Percentiles rank a stretch among this genome's conserved stretches.
Conservation (phyloP, 1,140 invertebrate species). For the Nasonia longicornis region DNA sequence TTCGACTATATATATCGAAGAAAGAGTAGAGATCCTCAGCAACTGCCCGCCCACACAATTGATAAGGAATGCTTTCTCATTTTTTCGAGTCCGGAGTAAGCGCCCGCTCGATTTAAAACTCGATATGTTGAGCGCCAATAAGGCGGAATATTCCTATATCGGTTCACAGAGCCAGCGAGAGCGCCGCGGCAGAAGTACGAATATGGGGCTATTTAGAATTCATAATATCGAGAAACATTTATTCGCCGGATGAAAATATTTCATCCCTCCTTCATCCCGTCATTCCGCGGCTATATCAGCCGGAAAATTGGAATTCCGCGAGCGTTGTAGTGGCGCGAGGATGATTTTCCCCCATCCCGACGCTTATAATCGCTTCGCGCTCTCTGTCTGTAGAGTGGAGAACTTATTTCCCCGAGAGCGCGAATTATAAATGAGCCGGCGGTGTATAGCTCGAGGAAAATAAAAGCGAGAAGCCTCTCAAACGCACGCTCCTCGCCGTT, state of each 20-base stretch:
- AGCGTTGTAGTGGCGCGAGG: not conserved
- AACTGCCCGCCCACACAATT: slow-evolving; percentile 19
- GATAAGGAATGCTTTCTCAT: slow-evolving; percentile 48
- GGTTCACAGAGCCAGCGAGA: not conserved
- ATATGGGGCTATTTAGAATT: slow-evolving; percentile 12
- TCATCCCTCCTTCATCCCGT: not conserved
- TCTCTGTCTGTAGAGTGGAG: not conserved
- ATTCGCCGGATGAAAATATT: slow-evolving; percentile 15
- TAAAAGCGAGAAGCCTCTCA: not conserved
- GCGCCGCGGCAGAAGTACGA: not conserved
- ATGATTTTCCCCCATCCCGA: not conserved
- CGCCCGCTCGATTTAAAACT: slow-evolving; percentile 11
- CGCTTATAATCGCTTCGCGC: not conserved
- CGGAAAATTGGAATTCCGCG: not conserved
- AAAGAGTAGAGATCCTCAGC: slow-evolving; percentile 3
- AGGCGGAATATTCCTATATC: slow-evolving; percentile 24
- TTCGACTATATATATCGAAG: not conserved
- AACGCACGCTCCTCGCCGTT: not conserved
- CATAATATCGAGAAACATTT: slow-evolving; percentile 22
- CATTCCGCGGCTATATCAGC: not conserved
- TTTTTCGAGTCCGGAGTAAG: slow-evolving; percentile 43
- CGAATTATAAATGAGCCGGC: not conserved
- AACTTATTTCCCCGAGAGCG: not conserved
- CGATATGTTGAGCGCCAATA: slow-evolving; percentile 29
- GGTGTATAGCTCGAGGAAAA: not conserved